These are phyloP conservation scores for Poeciliopsis turrubarensis DNA, from an alignment of 2,113 vertebrate genomes.

Conservation along the genomic window DNA sequence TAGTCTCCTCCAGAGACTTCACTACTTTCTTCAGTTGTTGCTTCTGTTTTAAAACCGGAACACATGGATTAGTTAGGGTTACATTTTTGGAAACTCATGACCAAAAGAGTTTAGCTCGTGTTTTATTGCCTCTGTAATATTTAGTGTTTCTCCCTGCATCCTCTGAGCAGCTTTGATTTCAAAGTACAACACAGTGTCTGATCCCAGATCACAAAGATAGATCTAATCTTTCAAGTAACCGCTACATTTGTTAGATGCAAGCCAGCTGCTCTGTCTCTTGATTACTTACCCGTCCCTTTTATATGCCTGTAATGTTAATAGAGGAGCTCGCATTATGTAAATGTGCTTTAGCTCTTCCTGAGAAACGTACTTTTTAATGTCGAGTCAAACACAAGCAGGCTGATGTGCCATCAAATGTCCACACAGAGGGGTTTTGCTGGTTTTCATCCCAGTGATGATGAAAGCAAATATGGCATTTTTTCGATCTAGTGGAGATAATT, in stretches of 20 bases:
- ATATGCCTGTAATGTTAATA: constrained; percentile 32
- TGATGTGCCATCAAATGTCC: constrained; percentile 18
- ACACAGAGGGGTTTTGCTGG: constrained; percentile 41
- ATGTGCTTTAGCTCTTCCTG: neutral
- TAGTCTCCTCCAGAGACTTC: neutral
- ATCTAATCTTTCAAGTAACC: constrained; percentile 51
- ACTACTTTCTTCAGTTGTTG: constrained; percentile 12
- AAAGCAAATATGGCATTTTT: constrained; percentile 66
- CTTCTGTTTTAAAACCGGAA: constrained; percentile 27
- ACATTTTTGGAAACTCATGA: constrained; percentile 32
- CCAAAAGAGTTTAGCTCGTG: constrained; percentile 2
- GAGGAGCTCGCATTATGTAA: neutral
- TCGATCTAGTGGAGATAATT: constrained; percentile 64
- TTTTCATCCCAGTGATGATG: constrained; percentile 40
- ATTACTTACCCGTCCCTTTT: constrained; percentile 26
- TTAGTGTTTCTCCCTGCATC: neutral
- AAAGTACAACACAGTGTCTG: constrained; percentile 42
- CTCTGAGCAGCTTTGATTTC: constrained; percentile 26
- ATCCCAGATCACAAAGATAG: constrained; percentile 47
- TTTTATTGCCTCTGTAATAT: constrained; percentile 16
- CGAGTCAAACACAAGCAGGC: neutral
- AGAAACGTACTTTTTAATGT: constrained; percentile 3
- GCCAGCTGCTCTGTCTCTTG: constrained; percentile 39
- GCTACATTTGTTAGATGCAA: constrained; percentile 29
- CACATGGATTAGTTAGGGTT: constrained; percentile 28